Base-by-base conservation (phyloP, 1,140 invertebrate species). In the Drosophila pachea region DNA sequence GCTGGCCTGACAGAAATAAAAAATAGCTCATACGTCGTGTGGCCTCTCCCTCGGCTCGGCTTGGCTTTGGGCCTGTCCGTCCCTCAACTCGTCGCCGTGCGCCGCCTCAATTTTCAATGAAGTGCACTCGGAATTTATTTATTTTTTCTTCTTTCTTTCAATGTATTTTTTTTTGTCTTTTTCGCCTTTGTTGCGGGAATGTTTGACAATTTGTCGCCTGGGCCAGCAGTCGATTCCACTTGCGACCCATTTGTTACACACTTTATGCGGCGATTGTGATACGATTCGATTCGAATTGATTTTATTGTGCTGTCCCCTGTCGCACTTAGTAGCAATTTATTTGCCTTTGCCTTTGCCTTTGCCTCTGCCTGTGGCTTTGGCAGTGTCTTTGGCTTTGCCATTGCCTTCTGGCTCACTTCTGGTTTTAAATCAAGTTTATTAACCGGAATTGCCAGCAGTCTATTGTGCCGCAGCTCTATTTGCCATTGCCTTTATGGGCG, bases 391-490 rank as follows among this genome's bases (percentile, higher is more conserved):
- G 50, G 38, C 38, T 40, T 5, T 42, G 38, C 38, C 4, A 12
- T 12, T 16, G 40, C 50, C 42, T 61, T 49, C 74, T 31, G 38
- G 60, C 31, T 86, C 64, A 86, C 74, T 86, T 86, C 81, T 86
- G 81, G 81, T 86, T 86, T 84, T 86, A 74, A 86, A 86, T 86
- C 81, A 86, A 86, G 81, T 86, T 86, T 86, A 86, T 86, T 86
- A 86, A 86, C 81, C 81, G 81, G 81, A 86, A 86, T 86, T 66
- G 62, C 62, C 63, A 70, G 75, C 71, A 55, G 66, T 59, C 68
- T 74, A 79, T 79, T 79, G 73, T 78, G 22, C 49, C 40, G 22
- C 11, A 32, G 31, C 54, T 43, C 52, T 31, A 55, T 66, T 33
- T 47, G 53, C 45, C 38, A 55, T 70, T 69, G 48, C 47, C 61